A percentile compares a stretch with the other conserved stretches of the same genome.
These are phyloP conservation scores for Lampropteryx suffumata DNA, from an alignment of 2,888 invertebrate species.

Conservation along the genomic window DNA sequence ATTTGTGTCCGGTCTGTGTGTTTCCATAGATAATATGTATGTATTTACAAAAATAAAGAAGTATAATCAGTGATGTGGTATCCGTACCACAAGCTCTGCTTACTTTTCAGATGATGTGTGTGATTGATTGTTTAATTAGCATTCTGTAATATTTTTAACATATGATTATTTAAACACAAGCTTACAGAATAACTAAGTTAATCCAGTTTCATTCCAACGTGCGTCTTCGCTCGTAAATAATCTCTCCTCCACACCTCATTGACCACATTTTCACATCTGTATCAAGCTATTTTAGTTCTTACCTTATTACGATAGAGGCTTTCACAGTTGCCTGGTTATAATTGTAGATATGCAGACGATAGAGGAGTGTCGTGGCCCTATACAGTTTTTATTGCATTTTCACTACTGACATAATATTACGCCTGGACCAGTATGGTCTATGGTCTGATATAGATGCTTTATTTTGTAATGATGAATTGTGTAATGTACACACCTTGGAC, in stretches of 20 bases:
- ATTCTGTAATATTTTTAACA: neutral
- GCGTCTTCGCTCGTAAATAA: slow-evolving; percentile 31
- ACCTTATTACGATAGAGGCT: slow-evolving; percentile 1
- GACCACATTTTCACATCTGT: neutral
- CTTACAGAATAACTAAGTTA: slow-evolving; percentile 4
- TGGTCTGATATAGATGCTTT: slow-evolving; percentile 23
- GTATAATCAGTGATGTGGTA: too few relatives aligned
- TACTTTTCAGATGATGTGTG: too few relatives aligned
- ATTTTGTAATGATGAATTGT: slow-evolving; percentile 31
- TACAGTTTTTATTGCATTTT: slow-evolving; percentile 55
- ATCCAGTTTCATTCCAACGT: slow-evolving; percentile 11
- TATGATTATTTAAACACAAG: slow-evolving; percentile 10
- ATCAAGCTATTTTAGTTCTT: slow-evolving; percentile 7
- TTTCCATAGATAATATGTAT: too few relatives aligned
- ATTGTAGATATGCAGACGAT: slow-evolving; percentile 25
- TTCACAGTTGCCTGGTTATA: neutral
- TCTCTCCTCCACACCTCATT: slow-evolving; percentile 29
- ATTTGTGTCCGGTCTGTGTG: too few relatives aligned
- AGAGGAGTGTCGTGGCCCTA: slow-evolving; percentile 22
- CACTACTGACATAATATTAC: slow-evolving; percentile 54
- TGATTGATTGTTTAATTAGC: neutral
- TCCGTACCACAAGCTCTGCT: too few relatives aligned
- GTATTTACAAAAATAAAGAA: too few relatives aligned
- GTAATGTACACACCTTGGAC: slow-evolving; percentile 15
- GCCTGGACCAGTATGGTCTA: slow-evolving; percentile 16